phyloP scores from a whole-genome alignment of 64 coral and sea anemone species.

The Acropora tenuis region DNA sequence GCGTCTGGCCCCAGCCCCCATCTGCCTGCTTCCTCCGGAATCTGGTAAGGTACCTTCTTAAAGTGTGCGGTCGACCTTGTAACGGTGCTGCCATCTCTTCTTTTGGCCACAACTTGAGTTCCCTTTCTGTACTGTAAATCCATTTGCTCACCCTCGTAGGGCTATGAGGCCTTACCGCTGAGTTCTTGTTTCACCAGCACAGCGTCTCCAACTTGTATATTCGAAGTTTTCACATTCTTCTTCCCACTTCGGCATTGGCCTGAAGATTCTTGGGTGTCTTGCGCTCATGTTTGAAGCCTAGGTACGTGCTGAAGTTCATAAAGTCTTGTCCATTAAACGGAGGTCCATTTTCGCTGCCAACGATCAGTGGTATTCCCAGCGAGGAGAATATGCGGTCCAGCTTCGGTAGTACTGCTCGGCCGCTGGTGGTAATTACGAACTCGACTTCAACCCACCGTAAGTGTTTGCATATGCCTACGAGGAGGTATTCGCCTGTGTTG shows the following conservation, averaged over 20 bases:
- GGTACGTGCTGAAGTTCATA: constrained; percentile 46
- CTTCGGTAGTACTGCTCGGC: constrained; percentile 8
- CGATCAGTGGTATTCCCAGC: constrained; percentile 14
- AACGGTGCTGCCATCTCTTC: neutral
- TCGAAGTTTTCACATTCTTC: neutral
- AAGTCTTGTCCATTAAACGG: constrained; percentile 27
- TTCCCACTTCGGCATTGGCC: constrained; percentile 44
- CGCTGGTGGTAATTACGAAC: constrained; percentile 32
- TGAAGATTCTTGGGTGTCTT: constrained; percentile 41
- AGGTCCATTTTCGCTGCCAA: constrained; percentile 39
- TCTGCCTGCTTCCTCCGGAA: neutral
- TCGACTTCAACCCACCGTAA: constrained; percentile 7
- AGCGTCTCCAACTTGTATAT: constrained; percentile 1
- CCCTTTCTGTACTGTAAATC: neutral
- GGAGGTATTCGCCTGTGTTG: constrained; percentile 50
- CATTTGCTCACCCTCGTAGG: neutral
- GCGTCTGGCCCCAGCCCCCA: neutral
- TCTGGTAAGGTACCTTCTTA: neutral
- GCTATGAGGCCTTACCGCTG: neutral
- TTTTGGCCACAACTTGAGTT: neutral
- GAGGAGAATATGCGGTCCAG: constrained; percentile 26
- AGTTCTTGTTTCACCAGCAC: neutral
- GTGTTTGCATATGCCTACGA: constrained; percentile 44
- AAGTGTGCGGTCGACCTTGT: neutral
- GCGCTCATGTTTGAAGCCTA: constrained; percentile 45